Percentiles rank a stretch among this genome's conserved stretches.
Evolutionary conservation across 2,888 invertebrate genomes (phyloP).

Genomic region (Chymomyza fuscimana): DNA sequence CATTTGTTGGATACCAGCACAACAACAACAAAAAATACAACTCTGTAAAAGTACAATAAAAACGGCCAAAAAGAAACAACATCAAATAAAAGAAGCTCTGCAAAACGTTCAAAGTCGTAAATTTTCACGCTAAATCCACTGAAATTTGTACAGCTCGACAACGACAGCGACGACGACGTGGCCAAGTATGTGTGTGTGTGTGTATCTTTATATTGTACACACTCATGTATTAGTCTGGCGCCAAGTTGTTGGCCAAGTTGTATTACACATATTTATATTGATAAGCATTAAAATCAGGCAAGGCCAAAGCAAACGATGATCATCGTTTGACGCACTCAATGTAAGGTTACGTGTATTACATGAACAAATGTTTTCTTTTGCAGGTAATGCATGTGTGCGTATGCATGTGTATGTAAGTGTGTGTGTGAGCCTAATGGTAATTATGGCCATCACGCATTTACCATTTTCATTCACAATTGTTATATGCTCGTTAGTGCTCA

Average conservation of each 20-base stretch:
- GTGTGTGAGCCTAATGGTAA: not conserved
- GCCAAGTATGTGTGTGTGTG: not conserved
- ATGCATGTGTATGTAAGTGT: not conserved
- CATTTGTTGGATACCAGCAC: not conserved
- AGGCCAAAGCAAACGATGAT: slow-evolving; percentile 49
- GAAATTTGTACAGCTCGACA: slow-evolving; percentile 54
- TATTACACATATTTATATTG: slow-evolving; percentile 44
- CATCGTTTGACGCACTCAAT: slow-evolving; percentile 29
- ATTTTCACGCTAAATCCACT: slow-evolving; percentile 49
- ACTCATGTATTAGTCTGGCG: not conserved
- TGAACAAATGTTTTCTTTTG: slow-evolving; percentile 25
- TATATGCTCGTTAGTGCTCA: slow-evolving; percentile 52
- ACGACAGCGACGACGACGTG: not conserved
- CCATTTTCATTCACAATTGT: slow-evolving; percentile 17
- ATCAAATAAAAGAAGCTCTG: slow-evolving; percentile 7
- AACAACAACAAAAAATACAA: not conserved
- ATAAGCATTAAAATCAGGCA: slow-evolving; percentile 64
- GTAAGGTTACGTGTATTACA: slow-evolving; percentile 39
- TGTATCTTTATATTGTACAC: not conserved
- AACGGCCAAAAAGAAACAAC: not conserved
- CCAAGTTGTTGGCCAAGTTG: not conserved
- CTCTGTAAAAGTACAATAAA: not conserved
- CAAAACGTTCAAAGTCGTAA: slow-evolving; percentile 5
- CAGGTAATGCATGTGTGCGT: not conserved
- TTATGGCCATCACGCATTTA: not conserved